Base-by-base conservation (phyloP, 2,888 invertebrate species). In the Heteromurus nitidus region DNA sequence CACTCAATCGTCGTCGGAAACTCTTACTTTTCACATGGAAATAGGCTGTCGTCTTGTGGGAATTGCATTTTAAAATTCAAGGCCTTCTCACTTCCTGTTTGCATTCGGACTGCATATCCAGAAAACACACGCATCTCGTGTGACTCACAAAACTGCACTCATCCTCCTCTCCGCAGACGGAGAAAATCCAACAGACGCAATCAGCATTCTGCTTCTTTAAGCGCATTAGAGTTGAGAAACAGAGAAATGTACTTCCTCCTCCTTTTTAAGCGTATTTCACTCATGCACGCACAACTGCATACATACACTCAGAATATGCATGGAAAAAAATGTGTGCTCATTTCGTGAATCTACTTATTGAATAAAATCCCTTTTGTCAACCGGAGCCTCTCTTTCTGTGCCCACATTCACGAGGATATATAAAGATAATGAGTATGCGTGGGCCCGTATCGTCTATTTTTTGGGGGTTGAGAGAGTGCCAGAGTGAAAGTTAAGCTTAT, bases 1-100 rank as follows among this genome's bases (percentile, higher is more conserved):
- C 36, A 9, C 13, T 13, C 36, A 36, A 5, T 13, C 13, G 5
- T 36, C 7, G 13, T 9, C 13, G 7, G 7, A 13, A 5, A 36
- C 36, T 36, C 36, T 5, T 13, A 36, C 5, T 36, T 20, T 50
- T 50, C 20, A 9, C 22, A 50, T 20, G 22, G 16, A n/a, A 36
- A 36, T 5, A 9, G 22, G 26, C 18, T 69, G n/a, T 20, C 47
- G 70, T 74, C 74, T 65, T 26, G 13, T 24, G 74, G 74, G 74
- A 74, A 74, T 74, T 53, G 74, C 53, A 55, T 65, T 74, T 64
- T 53, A 74, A 64, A 50, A 24, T 55, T 53, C 65, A 53, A 65
- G 53, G 73, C 36, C 62, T 31, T n/a, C 58, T 44, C 53, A 11
- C 53, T 13, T 26, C 44, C 26, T 47, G 2, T 18, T 9, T 50